Evolutionary conservation across 1,140 invertebrate genomes (phyloP).

Genomic region (Diachasmimorpha longicaudata): DNA sequence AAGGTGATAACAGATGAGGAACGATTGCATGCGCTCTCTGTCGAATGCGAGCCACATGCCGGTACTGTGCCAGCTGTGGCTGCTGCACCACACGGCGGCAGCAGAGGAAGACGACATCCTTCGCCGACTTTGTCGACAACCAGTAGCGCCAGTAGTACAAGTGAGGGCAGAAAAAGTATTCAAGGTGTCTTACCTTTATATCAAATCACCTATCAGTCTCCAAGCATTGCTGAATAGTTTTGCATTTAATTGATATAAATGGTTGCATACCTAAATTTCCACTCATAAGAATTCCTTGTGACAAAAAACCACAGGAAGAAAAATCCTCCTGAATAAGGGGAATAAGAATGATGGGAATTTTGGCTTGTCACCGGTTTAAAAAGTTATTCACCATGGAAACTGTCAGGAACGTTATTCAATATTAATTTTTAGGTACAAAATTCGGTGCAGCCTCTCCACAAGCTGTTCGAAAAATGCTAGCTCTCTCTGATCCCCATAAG

Average conservation of each 20-base stretch:
- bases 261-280: no score
- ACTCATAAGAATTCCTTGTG: no score
- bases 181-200: slow-evolving; percentile 44
- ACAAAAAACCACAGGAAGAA: no score
- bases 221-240: slow-evolving; percentile 1
- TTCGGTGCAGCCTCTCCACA: slow-evolving; percentile 94
- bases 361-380: no score
- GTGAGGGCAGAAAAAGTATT: slow-evolving; percentile 74
- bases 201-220: not conserved
- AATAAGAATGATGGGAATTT: no score
- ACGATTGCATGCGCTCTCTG: slow-evolving; percentile 83
- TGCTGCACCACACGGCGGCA: slow-evolving; percentile 58
- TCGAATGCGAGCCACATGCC: slow-evolving; percentile 83
- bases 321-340: no score
- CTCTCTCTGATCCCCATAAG: slow-evolving; percentile 86
- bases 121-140: slow-evolving; percentile 90
- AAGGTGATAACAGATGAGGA: slow-evolving; percentile 92
- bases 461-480: slow-evolving; percentile 90
- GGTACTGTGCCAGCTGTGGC: slow-evolving; percentile 66
- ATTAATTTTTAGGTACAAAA: slow-evolving; percentile 63
- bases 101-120: slow-evolving; percentile 75
- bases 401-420: not conserved
- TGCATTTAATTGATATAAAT: not conserved
- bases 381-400: not conserved
- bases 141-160: slow-evolving; percentile 87